Conservation (phyloP, 2,888 invertebrate species). For the Sinodicranocentrus sp. region DNA sequence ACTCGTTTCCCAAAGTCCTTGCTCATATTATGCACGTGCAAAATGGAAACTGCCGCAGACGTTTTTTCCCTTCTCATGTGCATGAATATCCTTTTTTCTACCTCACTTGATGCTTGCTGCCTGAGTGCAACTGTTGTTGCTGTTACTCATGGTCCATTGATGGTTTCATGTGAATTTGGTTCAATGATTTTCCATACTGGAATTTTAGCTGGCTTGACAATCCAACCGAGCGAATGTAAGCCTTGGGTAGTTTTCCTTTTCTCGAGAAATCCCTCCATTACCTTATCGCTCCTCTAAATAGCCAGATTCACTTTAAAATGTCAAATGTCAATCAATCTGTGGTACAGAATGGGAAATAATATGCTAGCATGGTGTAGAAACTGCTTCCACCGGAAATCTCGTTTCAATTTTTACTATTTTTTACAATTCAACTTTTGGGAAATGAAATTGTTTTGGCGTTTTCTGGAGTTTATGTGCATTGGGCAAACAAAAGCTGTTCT, state of each 20-base stretch:
- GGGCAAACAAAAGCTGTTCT: no score
- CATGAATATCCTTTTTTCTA: background rate
- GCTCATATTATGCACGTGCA: background rate
- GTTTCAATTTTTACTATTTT: no score
- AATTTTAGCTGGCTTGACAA: conserved; percentile 10
- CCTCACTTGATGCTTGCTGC: background rate
- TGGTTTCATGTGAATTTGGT: conserved; percentile 12
- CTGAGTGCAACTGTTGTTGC: background rate
- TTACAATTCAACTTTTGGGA: no score
- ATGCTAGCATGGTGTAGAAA: no score
- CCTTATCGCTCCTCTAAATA: background rate
- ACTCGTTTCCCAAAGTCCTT: no score
- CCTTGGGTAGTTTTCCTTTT: no score
- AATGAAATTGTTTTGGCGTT: no score
- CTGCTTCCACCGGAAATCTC: no score
- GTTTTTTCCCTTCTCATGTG: background rate
- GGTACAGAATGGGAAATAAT: no score
- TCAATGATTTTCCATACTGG: background rate
- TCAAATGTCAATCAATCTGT: conserved; percentile 28
- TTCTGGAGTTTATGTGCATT: no score
- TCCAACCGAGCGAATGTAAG: conserved; percentile 9
- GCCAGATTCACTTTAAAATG: conserved; percentile 19
- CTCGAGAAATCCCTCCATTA: background rate
- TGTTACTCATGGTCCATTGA: conserved; percentile 51
- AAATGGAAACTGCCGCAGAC: background rate